Conservation (phyloP, 2,113 vertebrate genomes). For the Alligator sinensis region DNA sequence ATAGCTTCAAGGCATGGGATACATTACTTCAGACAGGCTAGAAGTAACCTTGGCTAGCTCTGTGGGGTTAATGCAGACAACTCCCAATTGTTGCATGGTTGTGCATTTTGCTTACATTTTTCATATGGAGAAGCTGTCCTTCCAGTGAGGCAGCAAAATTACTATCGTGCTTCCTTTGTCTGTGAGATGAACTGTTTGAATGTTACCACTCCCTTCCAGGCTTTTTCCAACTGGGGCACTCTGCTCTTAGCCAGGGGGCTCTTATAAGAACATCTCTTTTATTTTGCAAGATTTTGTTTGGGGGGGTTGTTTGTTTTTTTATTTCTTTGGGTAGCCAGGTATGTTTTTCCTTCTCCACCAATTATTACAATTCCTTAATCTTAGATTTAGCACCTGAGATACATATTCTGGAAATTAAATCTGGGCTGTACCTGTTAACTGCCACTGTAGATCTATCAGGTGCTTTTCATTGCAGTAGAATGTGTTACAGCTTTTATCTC, state of each 20-base stretch:
- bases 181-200: neutral
- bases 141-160: constrained; percentile 25
- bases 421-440: neutral
- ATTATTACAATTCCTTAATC: neutral
- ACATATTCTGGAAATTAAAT: neutral
- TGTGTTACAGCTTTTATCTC: neutral
- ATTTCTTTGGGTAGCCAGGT: neutral
- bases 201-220: neutral
- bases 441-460: neutral
- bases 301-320: neutral
- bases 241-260: neutral
- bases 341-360: neutral
- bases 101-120: constrained; percentile 46
- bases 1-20: neutral
- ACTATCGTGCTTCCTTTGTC: neutral
- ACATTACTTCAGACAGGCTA: neutral
- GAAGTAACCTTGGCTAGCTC: neutral
- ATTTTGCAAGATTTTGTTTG: neutral
- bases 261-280: neutral
- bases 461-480: neutral
- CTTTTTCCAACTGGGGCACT: neutral
- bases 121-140: constrained; percentile 42
- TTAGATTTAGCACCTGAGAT: neutral
- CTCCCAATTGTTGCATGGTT: neutral
- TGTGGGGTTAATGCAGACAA: constrained; percentile 31